phyloP scores from a whole-genome alignment of 1,140 invertebrate genomes.

The Tetramorium parvispinum region DNA sequence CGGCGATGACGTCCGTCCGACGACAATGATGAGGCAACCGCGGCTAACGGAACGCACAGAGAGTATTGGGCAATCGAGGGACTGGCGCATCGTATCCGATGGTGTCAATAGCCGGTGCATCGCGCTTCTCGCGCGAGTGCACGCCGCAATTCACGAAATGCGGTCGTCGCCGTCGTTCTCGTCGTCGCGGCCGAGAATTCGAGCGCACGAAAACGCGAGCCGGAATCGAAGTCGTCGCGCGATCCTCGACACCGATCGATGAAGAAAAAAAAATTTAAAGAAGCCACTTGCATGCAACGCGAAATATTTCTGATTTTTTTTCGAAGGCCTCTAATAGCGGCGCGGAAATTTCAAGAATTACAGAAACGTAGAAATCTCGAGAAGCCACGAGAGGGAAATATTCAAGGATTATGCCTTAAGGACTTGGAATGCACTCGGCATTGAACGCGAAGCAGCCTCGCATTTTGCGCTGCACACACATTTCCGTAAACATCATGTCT shows the following conservation, averaged over 20 bases:
- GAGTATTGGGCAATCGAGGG: slow-evolving; percentile 56
- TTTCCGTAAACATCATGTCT: slow-evolving; percentile 51
- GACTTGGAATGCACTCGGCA: slow-evolving; percentile 39
- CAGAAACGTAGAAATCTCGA: background rate
- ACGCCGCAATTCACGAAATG: slow-evolving; percentile 47
- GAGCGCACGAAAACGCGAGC: background rate
- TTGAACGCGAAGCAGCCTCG: slow-evolving; percentile 20
- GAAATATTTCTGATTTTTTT: too few species aligned
- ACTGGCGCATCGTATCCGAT: slow-evolving; percentile 16
- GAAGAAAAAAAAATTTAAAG: background rate
- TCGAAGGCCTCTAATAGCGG: background rate
- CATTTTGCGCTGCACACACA: background rate
- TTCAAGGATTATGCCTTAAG: slow-evolving; percentile 32
- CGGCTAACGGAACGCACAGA: slow-evolving; percentile 39
- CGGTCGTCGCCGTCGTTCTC: background rate
- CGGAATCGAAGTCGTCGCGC: background rate
- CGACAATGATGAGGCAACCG: slow-evolving; percentile 64
- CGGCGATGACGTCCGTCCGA: background rate
- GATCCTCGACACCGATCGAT: background rate
- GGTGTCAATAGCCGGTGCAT: slow-evolving; percentile 38
- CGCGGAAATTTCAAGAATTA: background rate
- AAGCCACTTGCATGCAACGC: background rate
- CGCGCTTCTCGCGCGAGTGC: slow-evolving; percentile 15
- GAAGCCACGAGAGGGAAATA: background rate
- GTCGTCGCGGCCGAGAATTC: background rate